A percentile compares a stretch with the other conserved stretches of the same genome.
These are phyloP conservation scores for Semibalanus balanoides DNA, from an alignment of 1,140 invertebrate genomes.

Conservation along the genomic window DNA sequence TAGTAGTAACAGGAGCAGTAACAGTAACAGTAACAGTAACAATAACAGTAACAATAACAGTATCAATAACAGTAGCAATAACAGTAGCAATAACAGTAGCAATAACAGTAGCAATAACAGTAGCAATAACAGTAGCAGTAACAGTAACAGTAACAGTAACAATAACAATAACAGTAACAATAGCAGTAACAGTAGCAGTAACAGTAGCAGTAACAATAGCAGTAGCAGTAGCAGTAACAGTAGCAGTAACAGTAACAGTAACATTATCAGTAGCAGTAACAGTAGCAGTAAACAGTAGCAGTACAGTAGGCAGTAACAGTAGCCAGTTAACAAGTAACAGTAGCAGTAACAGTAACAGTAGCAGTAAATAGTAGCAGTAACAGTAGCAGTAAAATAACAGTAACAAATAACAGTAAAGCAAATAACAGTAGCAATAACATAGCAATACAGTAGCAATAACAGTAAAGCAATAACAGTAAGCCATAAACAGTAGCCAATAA, in stretches of 20 bases:
- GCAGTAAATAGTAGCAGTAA: neutral
- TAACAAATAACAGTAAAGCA: neutral
- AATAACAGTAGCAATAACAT: neutral
- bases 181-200: neutral
- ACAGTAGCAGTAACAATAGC: neutral
- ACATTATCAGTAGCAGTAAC: neutral
- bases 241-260: neutral
- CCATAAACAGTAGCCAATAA: neutral
- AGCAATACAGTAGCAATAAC: neutral
- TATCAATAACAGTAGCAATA: neutral
- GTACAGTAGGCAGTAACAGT: neutral
- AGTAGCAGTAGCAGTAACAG: neutral
- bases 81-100: neutral
- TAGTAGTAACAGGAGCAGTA: neutral
- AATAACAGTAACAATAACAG: neutral
- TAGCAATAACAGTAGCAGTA: neutral
- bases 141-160: neutral
- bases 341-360: neutral
- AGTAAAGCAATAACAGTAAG: neutral
- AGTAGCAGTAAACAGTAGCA: neutral
- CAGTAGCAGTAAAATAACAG: neutral
- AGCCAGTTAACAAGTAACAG: neutral
- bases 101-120: neutral
- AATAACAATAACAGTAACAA: neutral
- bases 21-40: neutral